Conservation (phyloP, 2,888 invertebrate species). For the Pogonocherus hispidulus region DNA sequence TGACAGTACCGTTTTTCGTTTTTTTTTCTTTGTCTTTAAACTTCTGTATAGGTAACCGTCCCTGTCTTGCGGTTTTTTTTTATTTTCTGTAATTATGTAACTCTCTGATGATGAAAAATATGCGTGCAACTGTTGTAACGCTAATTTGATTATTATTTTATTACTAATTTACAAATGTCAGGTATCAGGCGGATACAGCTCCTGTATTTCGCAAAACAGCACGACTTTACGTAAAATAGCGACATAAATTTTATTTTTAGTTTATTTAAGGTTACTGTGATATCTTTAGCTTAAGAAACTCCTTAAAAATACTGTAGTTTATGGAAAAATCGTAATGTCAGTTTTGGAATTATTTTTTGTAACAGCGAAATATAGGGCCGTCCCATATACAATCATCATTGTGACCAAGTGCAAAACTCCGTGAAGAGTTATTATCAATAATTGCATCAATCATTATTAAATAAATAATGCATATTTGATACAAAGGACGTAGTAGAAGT, state of each 20-base stretch:
- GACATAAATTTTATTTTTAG: background rate
- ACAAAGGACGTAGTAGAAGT: background rate
- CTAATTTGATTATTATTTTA: background rate
- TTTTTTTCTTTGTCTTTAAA: too few relatives aligned
- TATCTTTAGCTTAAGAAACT: too few relatives aligned
- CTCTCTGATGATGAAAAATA: too few relatives aligned
- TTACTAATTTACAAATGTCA: background rate
- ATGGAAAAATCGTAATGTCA: too few relatives aligned
- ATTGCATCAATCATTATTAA: constrained; percentile 1
- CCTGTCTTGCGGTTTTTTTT: too few relatives aligned
- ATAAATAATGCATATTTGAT: background rate
- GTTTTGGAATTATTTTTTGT: too few relatives aligned
- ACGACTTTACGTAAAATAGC: background rate
- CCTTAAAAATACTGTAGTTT: too few relatives aligned
- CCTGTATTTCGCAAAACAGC: background rate
- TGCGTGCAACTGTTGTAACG: background rate
- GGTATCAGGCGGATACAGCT: background rate
- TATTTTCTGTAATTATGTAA: too few relatives aligned
- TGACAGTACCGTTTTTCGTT: too few relatives aligned
- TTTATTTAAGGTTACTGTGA: background rate
- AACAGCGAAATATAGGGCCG: too few relatives aligned
- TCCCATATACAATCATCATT: background rate
- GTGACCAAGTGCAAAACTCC: background rate
- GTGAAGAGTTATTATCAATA: background rate
- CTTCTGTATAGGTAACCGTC: too few relatives aligned